Conservation (phyloP, 2,113 vertebrate species). For the Galeopterus variegatus region DNA sequence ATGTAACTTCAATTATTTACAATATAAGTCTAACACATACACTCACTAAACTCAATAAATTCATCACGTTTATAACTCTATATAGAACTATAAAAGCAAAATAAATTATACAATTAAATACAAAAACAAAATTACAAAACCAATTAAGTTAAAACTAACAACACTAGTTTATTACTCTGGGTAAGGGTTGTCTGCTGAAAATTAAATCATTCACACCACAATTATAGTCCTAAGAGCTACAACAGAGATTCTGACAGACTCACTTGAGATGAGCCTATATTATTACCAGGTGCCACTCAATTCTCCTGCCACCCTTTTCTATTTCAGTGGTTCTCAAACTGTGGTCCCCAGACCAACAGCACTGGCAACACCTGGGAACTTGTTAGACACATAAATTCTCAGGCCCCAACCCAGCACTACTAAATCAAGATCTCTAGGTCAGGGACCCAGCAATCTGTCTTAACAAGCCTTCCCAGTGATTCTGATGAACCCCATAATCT, state of each 20-base stretch:
- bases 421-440: background rate
- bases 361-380: background rate
- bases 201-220: constrained; percentile 7
- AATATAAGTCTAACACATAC: background rate
- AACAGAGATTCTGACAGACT: background rate
- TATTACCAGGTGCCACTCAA: background rate
- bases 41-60: constrained; percentile 31
- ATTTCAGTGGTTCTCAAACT: background rate
- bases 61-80: background rate
- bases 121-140: constrained; percentile 35
- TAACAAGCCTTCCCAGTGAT: background rate
- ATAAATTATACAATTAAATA: constrained; percentile 39
- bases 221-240: background rate
- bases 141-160: background rate
- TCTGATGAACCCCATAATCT: background rate
- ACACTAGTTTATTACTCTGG: background rate
- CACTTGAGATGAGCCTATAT: background rate
- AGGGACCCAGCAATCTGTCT: background rate
- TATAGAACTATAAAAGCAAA: background rate
- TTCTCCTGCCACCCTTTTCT: background rate
- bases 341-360: background rate
- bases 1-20: constrained; percentile 22
- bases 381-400: background rate
- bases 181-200: background rate
- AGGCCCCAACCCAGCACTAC: background rate